Conservation (phyloP, 2,113 vertebrate genomes). For the Nettapus auritus region DNA sequence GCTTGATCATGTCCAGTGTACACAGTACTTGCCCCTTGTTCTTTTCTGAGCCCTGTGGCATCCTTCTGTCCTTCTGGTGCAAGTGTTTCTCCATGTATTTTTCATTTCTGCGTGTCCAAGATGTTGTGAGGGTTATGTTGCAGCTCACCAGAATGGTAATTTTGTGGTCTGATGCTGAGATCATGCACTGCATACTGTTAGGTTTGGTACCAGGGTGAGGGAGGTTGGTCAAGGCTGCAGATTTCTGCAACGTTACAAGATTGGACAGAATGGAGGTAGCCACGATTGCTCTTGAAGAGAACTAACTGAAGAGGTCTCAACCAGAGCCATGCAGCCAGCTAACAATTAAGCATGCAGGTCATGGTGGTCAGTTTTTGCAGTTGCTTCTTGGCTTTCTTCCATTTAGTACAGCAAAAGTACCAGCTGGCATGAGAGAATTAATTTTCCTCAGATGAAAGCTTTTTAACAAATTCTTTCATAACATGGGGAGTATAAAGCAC, state of each 20-base stretch:
- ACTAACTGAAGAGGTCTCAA: background rate
- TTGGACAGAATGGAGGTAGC: background rate
- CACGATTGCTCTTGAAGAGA: background rate
- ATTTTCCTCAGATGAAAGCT: background rate
- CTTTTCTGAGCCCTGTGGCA: background rate
- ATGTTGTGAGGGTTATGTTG: background rate
- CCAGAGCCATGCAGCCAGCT: background rate
- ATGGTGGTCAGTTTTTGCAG: background rate
- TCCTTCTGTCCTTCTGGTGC: background rate
- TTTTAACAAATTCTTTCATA: background rate
- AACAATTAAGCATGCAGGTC: background rate
- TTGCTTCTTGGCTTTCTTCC: background rate
- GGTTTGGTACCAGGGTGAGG: background rate
- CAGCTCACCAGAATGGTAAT: accelerated
- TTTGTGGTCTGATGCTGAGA: background rate
- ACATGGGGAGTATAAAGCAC: background rate
- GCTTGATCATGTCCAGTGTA: background rate
- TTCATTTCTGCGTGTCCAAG: background rate
- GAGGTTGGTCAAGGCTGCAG: background rate
- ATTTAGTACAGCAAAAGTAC: background rate
- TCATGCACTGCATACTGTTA: background rate
- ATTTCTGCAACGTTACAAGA: background rate
- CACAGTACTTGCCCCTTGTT: background rate
- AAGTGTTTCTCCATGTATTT: background rate
- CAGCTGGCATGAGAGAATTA: background rate